Conservation (phyloP, 1,140 invertebrate genomes). For the Rhyacophila brunnea region DNA sequence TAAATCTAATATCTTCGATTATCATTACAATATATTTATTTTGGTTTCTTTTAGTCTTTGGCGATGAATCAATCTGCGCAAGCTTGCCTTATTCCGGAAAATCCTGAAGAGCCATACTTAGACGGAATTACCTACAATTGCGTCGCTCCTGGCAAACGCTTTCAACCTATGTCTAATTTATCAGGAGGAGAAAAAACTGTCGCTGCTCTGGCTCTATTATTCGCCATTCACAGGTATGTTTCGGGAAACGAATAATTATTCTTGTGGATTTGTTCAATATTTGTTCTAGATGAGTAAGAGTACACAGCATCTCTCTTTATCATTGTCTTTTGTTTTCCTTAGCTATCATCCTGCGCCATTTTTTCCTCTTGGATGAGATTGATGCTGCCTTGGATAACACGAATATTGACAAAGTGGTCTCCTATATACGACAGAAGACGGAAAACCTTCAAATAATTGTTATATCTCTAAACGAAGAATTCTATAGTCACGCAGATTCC, state of each 20-base stretch:
- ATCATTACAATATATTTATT: slow-evolving; percentile 2
- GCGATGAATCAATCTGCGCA: slow-evolving; percentile 97
- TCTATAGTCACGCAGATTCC: slow-evolving; percentile 97
- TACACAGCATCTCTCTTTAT: no score
- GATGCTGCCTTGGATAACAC: slow-evolving; percentile 99
- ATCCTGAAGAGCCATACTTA: slow-evolving; percentile 97
- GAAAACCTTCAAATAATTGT: slow-evolving; percentile 94
- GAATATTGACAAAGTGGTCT: slow-evolving; percentile 96
- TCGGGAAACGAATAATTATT: not conserved
- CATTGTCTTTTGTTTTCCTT: no score
- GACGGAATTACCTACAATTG: slow-evolving; percentile 99
- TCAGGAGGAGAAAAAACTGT: slow-evolving; percentile 99
- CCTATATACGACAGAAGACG: slow-evolving; percentile 80
- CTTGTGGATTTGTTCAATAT: no score
- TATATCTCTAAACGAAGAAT: slow-evolving; percentile 99
- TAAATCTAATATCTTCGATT: slow-evolving; percentile 81
- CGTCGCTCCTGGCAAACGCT: slow-evolving; percentile 96
- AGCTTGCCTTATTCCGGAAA: slow-evolving; percentile 95
- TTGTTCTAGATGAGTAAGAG: no score
- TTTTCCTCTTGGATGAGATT: slow-evolving; percentile 98
- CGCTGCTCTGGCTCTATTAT: slow-evolving; percentile 92
- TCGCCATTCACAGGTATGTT: slow-evolving; percentile 91
- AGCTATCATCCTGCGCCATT: slow-evolving; percentile 98
- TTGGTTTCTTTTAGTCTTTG: slow-evolving; percentile 62
- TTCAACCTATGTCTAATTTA: slow-evolving; percentile 98